Percentiles rank a stretch among this genome's conserved stretches.
Evolutionary conservation across 2,113 vertebrate genomes (phyloP).

Genomic region (Chloropsis cyanopogon): DNA sequence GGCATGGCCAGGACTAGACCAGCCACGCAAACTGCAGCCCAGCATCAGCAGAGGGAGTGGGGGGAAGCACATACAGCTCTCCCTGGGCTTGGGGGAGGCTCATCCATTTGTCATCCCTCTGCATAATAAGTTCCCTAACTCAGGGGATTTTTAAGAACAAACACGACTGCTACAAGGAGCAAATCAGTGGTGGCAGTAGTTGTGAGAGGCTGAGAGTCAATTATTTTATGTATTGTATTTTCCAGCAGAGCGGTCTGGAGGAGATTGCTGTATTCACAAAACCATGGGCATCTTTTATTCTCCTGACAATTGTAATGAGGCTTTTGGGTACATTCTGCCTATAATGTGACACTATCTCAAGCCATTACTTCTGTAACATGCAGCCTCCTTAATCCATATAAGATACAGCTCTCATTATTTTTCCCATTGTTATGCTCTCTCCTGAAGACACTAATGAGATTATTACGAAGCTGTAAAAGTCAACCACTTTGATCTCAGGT

Average conservation of each 20-base stretch:
- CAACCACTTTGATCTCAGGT: conserved; percentile 33
- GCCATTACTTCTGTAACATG: background rate
- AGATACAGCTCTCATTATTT: background rate
- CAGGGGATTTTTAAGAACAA: conserved; percentile 8
- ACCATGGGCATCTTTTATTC: conserved; percentile 1
- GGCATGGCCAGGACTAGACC: background rate
- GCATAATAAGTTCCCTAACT: background rate
- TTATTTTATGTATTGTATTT: conserved; percentile 30
- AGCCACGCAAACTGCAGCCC: background rate
- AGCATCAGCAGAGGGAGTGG: background rate
- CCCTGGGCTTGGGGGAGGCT: background rate
- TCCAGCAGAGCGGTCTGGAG: background rate
- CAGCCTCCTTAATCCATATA: conserved; percentile 32
- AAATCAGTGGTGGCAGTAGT: background rate
- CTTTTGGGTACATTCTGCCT: conserved; percentile 1
- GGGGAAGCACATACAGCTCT: background rate
- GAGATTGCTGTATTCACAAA: conserved; percentile 5
- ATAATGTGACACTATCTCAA: background rate
- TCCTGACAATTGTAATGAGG: background rate
- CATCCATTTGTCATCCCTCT: background rate
- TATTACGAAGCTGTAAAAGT: conserved; percentile 5
- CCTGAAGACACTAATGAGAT: conserved; percentile 39
- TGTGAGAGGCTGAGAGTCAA: background rate
- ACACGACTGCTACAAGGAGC: background rate
- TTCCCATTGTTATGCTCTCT: background rate